Base-by-base conservation (phyloP, 1,140 invertebrate species). In the Melanaphis sacchari region DNA sequence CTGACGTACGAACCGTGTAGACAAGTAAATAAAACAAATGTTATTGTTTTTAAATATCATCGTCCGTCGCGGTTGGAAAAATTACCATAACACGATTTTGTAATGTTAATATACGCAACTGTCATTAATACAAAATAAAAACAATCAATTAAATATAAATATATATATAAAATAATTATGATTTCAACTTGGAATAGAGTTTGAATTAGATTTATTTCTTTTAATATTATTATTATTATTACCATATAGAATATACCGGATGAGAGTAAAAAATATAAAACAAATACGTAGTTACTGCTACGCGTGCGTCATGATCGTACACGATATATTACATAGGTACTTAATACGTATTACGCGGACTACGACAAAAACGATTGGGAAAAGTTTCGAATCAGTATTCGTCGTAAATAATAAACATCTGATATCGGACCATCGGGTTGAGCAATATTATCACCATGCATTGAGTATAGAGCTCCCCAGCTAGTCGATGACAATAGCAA, bases 141-240 rank as follows among this genome's bases (percentile, higher is more conserved):
- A 76, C 59, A 76, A 76, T 76, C 59, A 76, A 76, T 76, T 76
- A 76, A 76, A 76, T 76, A 76, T 76, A 76, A n/a, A n/a, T 76
- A 76, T n/a, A 15, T 76, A 26, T 66, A 11, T 66, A 31, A 11
- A 31, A 66, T 66, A 66, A 76, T 76, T 76, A 76, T n/a, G 15
- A 76, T 76, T n/a, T 76, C 31, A 15, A 76, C 59, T 76, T 1
- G 59, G 59, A 22, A n/a, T 66, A 66, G 31, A 11, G 31, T 18
- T n/a, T n/a, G 59, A 18, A 66, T 66, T 15, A 31, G 31, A 66
- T n/a, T n/a, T n/a, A n/a, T n/a, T 76, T n/a, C 11, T 18, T 15
- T 66, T 18, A 9, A 76, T 21, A n/a, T n/a, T 76, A 76, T n/a
- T 76, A 52, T 21, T 52, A 59, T 31, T 59, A 66, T n/a, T 66